Evolutionary conservation across 1,140 invertebrate species (phyloP).

Genomic region (Drosophila burlai): DNA sequence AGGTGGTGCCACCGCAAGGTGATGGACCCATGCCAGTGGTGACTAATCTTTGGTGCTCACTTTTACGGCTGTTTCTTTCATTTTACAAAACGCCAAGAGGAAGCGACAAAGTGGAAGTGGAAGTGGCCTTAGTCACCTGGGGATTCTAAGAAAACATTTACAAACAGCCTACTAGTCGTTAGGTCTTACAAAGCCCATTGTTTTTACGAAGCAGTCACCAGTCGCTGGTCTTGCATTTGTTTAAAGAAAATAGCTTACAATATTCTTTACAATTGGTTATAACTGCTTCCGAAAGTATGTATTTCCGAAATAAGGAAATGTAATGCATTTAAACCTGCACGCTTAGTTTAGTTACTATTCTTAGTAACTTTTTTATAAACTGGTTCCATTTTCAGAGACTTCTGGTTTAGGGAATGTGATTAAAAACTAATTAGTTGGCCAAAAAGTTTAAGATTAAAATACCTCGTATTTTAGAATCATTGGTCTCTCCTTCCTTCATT

Average conservation of each 20-base stretch:
- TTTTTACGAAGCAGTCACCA: neutral
- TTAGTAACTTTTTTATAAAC: too few species aligned
- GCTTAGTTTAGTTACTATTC: too few species aligned
- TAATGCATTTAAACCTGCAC: neutral
- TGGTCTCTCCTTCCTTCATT: neutral
- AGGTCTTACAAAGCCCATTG: constrained; percentile 3
- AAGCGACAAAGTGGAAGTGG: constrained; percentile 76
- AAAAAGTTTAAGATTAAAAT: neutral
- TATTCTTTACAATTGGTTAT: neutral
- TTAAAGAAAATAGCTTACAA: neutral
- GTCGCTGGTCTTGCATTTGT: neutral
- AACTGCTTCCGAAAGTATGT: neutral
- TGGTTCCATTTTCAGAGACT: too few species aligned
- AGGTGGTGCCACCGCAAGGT: constrained; percentile 44
- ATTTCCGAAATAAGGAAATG: neutral
- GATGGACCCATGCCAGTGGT: constrained; percentile 75
- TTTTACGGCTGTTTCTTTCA: constrained; percentile 45
- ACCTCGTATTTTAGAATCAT: neutral
- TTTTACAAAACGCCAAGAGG: constrained; percentile 55
- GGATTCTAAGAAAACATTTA: constrained; percentile 43
- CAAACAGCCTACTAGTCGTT: constrained; percentile 6
- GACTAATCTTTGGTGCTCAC: constrained; percentile 57
- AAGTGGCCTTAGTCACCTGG: constrained; percentile 67
- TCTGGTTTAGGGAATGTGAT: too few species aligned
- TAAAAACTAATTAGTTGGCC: too few species aligned